Evolutionary conservation across 2,797 vertebrate species (phyloP).

Genomic region (Avahi laniger): DNA sequence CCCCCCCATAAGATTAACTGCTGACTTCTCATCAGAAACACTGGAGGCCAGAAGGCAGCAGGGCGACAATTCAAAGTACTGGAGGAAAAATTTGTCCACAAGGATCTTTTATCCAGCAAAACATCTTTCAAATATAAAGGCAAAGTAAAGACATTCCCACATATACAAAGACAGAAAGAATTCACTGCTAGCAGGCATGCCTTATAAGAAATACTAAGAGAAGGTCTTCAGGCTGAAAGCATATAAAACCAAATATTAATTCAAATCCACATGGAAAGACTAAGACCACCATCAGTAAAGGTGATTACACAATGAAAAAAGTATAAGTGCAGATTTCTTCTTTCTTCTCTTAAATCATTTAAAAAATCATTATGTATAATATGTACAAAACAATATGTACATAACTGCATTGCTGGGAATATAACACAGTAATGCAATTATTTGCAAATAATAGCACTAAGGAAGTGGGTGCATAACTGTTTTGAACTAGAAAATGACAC

Average conservation of each 20-base stretch:
- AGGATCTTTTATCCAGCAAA: background rate
- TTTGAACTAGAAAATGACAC: background rate
- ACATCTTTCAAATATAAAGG: background rate
- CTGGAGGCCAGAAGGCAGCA: background rate
- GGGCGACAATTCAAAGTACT: background rate
- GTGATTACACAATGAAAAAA: background rate
- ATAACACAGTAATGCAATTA: background rate
- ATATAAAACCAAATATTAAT: background rate
- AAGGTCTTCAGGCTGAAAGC: background rate
- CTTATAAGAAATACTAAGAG: background rate
- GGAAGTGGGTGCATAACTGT: background rate
- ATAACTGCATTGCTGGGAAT: background rate
- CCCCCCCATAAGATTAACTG: background rate
- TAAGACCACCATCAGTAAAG: background rate
- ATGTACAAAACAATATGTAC: background rate
- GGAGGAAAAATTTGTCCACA: too few relatives aligned
- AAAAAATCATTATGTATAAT: background rate
- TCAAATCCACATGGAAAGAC: background rate
- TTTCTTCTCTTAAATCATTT: background rate
- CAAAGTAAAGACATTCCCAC: background rate
- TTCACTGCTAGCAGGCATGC: too few relatives aligned
- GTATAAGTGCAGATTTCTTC: background rate
- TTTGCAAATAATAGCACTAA: background rate
- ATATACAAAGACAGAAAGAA: background rate
- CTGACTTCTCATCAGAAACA: background rate